These are phyloP conservation scores for Siniperca scherzeri DNA, from an alignment of 2,797 vertebrate genomes.

Conservation along the genomic window DNA sequence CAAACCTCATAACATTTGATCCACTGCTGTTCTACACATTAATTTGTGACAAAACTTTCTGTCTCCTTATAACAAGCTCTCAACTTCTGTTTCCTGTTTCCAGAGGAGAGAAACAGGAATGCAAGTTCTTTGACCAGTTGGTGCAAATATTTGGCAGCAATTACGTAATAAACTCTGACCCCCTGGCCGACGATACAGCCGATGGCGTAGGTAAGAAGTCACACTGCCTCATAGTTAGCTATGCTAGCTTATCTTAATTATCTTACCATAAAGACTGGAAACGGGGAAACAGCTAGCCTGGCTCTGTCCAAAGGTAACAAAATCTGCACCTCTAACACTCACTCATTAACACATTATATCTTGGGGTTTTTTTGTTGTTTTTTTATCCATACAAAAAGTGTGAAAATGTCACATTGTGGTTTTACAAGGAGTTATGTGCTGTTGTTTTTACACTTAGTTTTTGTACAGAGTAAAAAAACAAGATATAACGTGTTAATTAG, in stretches of 20 bases:
- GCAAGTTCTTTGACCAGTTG: slow-evolving; percentile 84
- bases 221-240: too few relatives aligned
- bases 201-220: slow-evolving; percentile 64
- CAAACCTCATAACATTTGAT: background rate
- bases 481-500: too few relatives aligned
- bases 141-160: slow-evolving; percentile 79
- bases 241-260: too few relatives aligned
- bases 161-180: slow-evolving; percentile 61
- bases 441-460: too few relatives aligned
- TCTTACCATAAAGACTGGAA: background rate
- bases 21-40: background rate
- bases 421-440: too few relatives aligned
- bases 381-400: too few relatives aligned
- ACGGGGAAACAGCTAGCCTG: too few relatives aligned
- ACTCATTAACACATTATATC: background rate
- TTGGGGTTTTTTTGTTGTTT: too few relatives aligned
- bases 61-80: background rate
- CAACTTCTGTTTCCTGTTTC: slow-evolving; percentile 28
- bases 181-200: slow-evolving; percentile 54
- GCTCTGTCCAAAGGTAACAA: too few relatives aligned
- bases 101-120: slow-evolving; percentile 83
- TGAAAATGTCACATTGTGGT: too few relatives aligned
- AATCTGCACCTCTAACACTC: background rate
- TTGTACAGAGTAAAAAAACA: too few relatives aligned
- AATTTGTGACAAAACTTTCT: background rate